Evolutionary conservation across 1,140 invertebrate species (phyloP), one percentile per base, ranked within the genome.

Genomic region (Temnothorax longispinosus): DNA sequence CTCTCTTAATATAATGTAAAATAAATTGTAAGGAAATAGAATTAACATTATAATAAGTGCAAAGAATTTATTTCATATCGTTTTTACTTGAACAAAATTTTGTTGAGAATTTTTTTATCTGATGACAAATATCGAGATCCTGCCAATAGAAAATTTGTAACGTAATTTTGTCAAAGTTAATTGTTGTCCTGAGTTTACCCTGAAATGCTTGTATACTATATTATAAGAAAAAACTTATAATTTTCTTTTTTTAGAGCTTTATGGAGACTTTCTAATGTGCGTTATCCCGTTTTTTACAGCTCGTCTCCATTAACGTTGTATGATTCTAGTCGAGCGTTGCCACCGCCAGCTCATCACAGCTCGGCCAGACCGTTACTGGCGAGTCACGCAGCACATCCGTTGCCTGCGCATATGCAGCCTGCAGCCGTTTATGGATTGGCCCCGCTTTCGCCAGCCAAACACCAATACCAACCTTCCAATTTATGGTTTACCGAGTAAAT

Each of bases 291-390:
- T 94, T 94, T 95, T 95, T 95, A 84, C 94, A 95, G 95, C 92
- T 95, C 94, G 93, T 95, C 95, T 93, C 94, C 94, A 93, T 93
- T 95, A 94, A 95, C 96, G 92, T 94, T 95, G 88, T 95, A 95
- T 94, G 94, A 95, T 93, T 96, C 95, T 94, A 97, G 96, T 94
- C 96, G 97, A 87, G 97, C 97, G 64, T 96, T 97, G 87, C 97
- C 98, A 81, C 98, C 98, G 13, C 98, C 98, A 86, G 98, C 98
- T 52, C 98, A 98, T 95, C 98, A 98, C 95, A 97, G 97, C 91
- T 98, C 97, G 92, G 97, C 97, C 86, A 96, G 98, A 90, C 97
- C 98, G 88, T 97, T 98, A 75, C 94, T 98, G 89, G 96, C 97
- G n/a, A 96, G 96, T 74, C 96, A 97, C 93, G 96, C 97, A 75